A percentile compares a stretch with the other conserved stretches of the same genome.
These are phyloP conservation scores for Cantharis lateralis DNA, from an alignment of 2,888 invertebrate genomes.

Conservation along the genomic window DNA sequence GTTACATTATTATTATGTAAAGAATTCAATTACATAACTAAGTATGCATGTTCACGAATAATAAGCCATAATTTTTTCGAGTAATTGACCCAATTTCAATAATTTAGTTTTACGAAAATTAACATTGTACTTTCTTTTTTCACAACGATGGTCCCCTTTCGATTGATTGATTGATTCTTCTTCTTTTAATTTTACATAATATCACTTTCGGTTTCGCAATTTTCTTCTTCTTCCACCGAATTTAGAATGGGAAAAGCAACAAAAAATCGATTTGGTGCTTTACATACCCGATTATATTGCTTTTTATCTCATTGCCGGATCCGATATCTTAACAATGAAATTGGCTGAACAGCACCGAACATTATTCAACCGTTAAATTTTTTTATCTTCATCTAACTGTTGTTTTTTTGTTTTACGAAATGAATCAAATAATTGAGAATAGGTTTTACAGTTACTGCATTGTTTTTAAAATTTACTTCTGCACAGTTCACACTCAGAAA, in stretches of 20 bases:
- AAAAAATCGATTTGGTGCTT: neutral
- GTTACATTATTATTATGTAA: neutral
- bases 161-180: neutral
- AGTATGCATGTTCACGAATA: neutral
- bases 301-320: neutral
- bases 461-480: neutral
- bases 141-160: too few species aligned
- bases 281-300: neutral
- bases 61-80: neutral
- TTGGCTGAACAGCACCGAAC: neutral
- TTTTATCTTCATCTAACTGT: neutral
- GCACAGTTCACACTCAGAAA: neutral
- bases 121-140: neutral
- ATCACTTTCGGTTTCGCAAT: neutral
- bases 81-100: neutral
- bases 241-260: neutral
- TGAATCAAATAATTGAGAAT: neutral
- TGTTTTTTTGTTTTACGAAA: neutral
- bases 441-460: neutral
- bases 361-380: neutral
- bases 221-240: neutral
- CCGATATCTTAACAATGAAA: neutral
- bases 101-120: neutral
- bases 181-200: too few species aligned
- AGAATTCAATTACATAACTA: neutral